Evolutionary conservation across 2,113 vertebrate species (phyloP).

Genomic region (Notarius quadriscutis): DNA sequence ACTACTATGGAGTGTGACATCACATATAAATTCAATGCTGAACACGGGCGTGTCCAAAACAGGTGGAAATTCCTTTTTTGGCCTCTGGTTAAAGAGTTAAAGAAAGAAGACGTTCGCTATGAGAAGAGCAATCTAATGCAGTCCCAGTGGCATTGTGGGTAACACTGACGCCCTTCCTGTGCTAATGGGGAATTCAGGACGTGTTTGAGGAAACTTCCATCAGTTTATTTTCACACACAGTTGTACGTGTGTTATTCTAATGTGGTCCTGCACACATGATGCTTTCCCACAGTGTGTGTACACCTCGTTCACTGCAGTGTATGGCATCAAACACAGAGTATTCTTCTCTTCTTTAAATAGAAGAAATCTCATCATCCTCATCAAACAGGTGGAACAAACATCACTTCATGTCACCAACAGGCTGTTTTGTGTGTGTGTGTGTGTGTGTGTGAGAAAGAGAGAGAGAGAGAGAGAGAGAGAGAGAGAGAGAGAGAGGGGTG

Average conservation of each 20-base stretch:
- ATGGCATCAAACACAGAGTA: background rate
- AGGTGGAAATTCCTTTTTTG: no score
- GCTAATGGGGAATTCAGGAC: background rate
- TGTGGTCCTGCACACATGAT: background rate
- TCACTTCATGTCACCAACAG: background rate
- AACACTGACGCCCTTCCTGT: background rate
- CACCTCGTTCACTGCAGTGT: background rate
- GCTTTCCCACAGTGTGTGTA: slow-evolving; percentile 32
- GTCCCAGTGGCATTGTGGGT: background rate
- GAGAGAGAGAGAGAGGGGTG: background rate
- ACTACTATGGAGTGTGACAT: no score
- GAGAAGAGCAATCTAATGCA: background rate
- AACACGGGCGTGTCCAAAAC: no score
- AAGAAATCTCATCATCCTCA: slow-evolving; percentile 18
- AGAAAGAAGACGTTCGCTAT: background rate
- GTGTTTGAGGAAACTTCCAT: background rate
- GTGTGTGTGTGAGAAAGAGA: background rate
- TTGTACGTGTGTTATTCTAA: background rate
- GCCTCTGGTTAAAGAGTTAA: background rate
- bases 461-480: no score
- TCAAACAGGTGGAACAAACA: slow-evolving; percentile 22
- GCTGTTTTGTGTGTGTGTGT: background rate
- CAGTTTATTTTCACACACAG: background rate
- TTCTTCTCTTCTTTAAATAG: slow-evolving; percentile 12
- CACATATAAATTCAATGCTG: no score